A percentile compares a stretch with the other conserved stretches of the same genome.
phyloP scores from a whole-genome alignment of 1,140 invertebrate genomes.

The Caenorhabditis latens region DNA sequence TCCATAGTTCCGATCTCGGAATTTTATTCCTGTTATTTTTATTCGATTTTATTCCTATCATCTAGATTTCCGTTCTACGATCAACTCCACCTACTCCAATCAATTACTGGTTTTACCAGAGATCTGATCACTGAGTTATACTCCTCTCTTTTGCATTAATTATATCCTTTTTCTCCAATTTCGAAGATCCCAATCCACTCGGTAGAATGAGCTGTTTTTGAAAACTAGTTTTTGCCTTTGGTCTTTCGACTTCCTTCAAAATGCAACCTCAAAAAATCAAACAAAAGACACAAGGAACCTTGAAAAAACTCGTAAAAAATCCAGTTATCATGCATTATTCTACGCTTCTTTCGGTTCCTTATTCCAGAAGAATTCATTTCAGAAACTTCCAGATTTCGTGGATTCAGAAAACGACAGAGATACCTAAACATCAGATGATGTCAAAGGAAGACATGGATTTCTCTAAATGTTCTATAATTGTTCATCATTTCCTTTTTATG shows the following conservation, averaged over 20 bases:
- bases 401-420: background rate
- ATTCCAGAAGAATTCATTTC: background rate
- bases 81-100: no score
- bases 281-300: constrained; percentile 37
- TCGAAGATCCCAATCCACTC: no score
- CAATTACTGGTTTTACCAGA: no score
- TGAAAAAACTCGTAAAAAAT: background rate
- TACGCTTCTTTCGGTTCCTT: background rate
- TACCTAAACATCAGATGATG: background rate
- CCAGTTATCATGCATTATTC: constrained; percentile 18
- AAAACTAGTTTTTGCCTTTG: constrained; percentile 23
- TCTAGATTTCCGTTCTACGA: no score
- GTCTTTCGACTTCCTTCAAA: constrained; percentile 3
- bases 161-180: no score
- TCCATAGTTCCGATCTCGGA: no score
- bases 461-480: background rate
- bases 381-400: background rate
- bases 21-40: no score
- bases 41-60: no score
- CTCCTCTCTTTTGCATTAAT: no score
- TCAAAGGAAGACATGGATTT: background rate
- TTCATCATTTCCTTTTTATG: constrained; percentile 1
- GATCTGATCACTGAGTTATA: no score
- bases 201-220: background rate
- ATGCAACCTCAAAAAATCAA: constrained; percentile 7